Conservation (phyloP, 2,113 vertebrate species). For the Abramis brama region DNA sequence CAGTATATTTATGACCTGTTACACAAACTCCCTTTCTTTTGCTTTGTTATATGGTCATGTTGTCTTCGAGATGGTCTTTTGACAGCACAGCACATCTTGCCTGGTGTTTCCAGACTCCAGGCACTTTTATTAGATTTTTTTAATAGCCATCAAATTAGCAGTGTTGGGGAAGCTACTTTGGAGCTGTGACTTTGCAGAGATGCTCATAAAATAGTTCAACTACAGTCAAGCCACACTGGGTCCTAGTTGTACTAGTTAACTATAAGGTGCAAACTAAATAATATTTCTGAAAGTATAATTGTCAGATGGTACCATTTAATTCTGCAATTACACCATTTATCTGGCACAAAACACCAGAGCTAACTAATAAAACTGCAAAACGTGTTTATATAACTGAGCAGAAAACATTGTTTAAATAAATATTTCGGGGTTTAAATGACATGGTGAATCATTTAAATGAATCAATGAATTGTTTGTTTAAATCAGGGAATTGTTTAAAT, state of each 20-base stretch:
- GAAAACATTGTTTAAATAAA: conserved; percentile 21
- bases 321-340: conserved; percentile 1
- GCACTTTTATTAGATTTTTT: conserved; percentile 8
- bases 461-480: conserved; percentile 22
- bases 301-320: conserved; percentile 15
- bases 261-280: background rate
- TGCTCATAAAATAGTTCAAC: background rate
- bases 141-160: conserved; percentile 1
- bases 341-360: background rate
- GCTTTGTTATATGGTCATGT: conserved; percentile 42
- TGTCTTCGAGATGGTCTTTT: conserved; percentile 40
- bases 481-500: conserved; percentile 13
- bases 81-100: background rate
- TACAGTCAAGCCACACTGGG: background rate
- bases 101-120: background rate
- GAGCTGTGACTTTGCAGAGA: background rate
- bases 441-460: conserved; percentile 27
- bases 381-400: conserved; percentile 1
- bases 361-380: conserved; percentile 18
- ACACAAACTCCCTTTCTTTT: conserved; percentile 54
- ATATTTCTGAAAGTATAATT: background rate
- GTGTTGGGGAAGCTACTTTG: conserved; percentile 3
- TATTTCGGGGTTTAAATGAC: background rate
- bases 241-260: background rate
- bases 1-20: conserved; percentile 77